Evolutionary conservation across 2,888 invertebrate species (phyloP).

Genomic region (Nowickia ferox): DNA sequence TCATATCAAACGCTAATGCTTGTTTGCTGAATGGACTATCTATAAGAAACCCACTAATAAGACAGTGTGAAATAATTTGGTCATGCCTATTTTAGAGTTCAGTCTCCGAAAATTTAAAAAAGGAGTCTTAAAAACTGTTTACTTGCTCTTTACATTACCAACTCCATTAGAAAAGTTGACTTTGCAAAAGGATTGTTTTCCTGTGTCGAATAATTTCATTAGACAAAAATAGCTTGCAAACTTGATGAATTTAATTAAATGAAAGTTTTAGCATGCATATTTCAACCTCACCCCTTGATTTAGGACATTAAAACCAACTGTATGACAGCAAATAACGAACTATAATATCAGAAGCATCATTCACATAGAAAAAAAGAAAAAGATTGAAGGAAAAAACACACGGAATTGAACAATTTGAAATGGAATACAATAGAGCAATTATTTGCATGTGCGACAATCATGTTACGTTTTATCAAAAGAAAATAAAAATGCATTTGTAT

Average conservation of each 20-base stretch:
- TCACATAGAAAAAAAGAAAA: constrained; percentile 47
- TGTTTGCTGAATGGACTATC: too few species aligned
- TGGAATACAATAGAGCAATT: constrained; percentile 78
- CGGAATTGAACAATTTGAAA: constrained; percentile 62
- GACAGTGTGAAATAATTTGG: too few species aligned
- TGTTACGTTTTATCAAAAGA: constrained; percentile 51
- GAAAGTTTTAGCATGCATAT: background rate
- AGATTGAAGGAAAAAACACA: constrained; percentile 16
- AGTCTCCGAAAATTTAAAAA: too few species aligned
- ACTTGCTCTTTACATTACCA: too few species aligned
- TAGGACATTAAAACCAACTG: constrained; percentile 55
- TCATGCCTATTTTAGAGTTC: too few species aligned
- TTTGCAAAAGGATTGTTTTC: too few species aligned
- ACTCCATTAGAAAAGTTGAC: too few species aligned
- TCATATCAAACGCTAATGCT: too few species aligned
- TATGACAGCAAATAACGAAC: constrained; percentile 77
- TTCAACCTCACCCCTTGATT: background rate
- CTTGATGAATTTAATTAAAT: background rate
- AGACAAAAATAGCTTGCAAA: background rate
- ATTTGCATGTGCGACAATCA: constrained; percentile 81
- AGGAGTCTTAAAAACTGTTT: too few species aligned
- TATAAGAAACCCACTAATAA: too few species aligned
- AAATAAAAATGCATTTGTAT: constrained; percentile 44
- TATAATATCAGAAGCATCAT: constrained; percentile 71
- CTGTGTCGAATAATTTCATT: too few species aligned